Evolutionary conservation across 2,113 vertebrate genomes (phyloP).

Genomic region (Tiliqua scincoides): DNA sequence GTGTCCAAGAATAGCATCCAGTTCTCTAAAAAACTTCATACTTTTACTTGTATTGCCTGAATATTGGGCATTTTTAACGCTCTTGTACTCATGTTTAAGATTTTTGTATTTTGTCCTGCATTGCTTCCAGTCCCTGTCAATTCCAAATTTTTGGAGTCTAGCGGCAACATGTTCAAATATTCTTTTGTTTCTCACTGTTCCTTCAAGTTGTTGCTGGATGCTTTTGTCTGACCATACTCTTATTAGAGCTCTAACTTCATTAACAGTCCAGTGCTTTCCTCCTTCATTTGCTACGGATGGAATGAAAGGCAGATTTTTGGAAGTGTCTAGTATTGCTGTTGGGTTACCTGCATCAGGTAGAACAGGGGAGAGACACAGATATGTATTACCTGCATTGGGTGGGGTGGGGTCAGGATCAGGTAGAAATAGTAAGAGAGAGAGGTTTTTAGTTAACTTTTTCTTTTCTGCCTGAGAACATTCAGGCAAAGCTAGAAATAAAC

Average conservation of each 20-base stretch:
- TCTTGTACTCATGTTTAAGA: conserved; percentile 91
- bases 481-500: conserved; percentile 37
- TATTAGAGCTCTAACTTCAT: conserved; percentile 87
- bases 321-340: conserved; percentile 49
- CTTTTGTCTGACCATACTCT: conserved; percentile 85
- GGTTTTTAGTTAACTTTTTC: conserved; percentile 1
- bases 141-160: conserved; percentile 85
- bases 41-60: conserved; percentile 77
- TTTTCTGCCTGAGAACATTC: not conserved
- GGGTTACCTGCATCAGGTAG: conserved; percentile 68
- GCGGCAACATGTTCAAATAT: conserved; percentile 91
- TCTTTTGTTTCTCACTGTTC: conserved; percentile 88
- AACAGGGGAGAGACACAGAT: conserved; percentile 59
- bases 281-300: conserved; percentile 83
- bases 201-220: conserved; percentile 84
- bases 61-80: conserved; percentile 78
- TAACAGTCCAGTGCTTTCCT: conserved; percentile 89
- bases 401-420: conserved; percentile 23
- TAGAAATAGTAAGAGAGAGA: conserved; percentile 48
- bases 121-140: conserved; percentile 91
- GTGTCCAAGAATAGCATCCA: conserved; percentile 86
- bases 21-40: conserved; percentile 90
- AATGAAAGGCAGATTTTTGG: conserved; percentile 63
- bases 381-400: conserved; percentile 49
- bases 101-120: conserved; percentile 96